A percentile compares a stretch with the other conserved stretches of the same genome.
Conservation (phyloP, 2,888 invertebrate genomes). For the Zeuzera pyrina region DNA sequence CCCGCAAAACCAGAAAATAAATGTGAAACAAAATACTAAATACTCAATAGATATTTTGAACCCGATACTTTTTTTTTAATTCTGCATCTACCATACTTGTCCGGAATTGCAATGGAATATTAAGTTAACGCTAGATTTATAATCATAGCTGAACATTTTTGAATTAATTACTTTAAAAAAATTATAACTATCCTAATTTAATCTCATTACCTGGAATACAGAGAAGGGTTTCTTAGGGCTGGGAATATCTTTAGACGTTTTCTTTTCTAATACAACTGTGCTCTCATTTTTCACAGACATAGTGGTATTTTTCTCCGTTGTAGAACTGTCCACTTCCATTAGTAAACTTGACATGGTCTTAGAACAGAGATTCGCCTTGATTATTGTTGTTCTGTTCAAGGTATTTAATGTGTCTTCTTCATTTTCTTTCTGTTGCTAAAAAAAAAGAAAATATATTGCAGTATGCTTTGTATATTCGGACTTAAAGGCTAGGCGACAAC, state of each 20-base stretch:
- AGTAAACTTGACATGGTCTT: slow-evolving; percentile 40
- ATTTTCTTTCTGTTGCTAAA: slow-evolving; percentile 50
- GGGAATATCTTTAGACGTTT: slow-evolving; percentile 40
- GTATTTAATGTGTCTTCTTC: slow-evolving; percentile 29
- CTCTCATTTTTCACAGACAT: too few species aligned
- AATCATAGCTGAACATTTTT: too few species aligned
- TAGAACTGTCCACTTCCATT: slow-evolving; percentile 29
- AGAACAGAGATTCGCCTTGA: slow-evolving; percentile 50
- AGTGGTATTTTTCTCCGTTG: slow-evolving; percentile 10
- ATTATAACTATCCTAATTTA: too few species aligned
- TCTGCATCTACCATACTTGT: too few species aligned
- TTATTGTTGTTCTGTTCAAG: slow-evolving; percentile 45
- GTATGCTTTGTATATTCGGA: too few species aligned
- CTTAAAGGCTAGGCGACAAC: not conserved
- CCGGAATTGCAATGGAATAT: too few species aligned
- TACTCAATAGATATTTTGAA: too few species aligned
- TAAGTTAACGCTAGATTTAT: too few species aligned
- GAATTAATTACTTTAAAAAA: too few species aligned
- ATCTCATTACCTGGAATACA: slow-evolving; percentile 49
- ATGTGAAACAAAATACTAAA: too few species aligned
- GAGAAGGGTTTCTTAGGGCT: slow-evolving; percentile 57
- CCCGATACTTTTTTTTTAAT: too few species aligned
- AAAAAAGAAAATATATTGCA: slow-evolving; percentile 3
- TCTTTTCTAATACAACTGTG: slow-evolving; percentile 34
- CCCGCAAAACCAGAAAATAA: too few species aligned